Base-by-base conservation (phyloP, 2,113 vertebrate species). In the Pseudopipra pipra region DNA sequence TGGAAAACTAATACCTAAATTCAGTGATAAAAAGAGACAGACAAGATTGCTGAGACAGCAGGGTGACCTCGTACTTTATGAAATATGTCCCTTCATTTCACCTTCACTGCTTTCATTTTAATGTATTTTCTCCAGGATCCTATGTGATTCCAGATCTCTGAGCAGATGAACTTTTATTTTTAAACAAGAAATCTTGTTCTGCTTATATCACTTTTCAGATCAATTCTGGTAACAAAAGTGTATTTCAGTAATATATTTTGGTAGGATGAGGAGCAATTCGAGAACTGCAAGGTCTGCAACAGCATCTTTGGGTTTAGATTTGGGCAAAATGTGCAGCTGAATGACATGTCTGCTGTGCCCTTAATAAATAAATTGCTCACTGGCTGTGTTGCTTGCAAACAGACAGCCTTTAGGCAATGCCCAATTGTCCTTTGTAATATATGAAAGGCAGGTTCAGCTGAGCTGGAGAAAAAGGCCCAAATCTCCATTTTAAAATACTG, bases 371-470 rank as follows among this genome's bases (percentile, higher is more conserved):
- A 87, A 96, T 83, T 88, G 90, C 68, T 93, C 87, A 30, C 59
- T 93, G 72, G 33, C 65, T 94, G 33, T 77, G 79, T 65, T 95
- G 76, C 87, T 73, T 88, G 61, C 75, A 94, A 90, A 93, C 82
- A 71, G 78, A 33, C 71, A 95, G 70, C 90, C 93, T 91, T 86
- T 74, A 87, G 85, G 90, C 94, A 94, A 74, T 96, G 85, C 44
- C 84, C 75, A 28, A 1, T 85, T 83, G 62, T 88, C 68, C 61
- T 94, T 81, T 88, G 72, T 84, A 82, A 25, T 78, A 51, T 92
- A 85, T 86, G 87, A 96, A 93, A 93, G 39, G 61, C 82, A 73
- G 58, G 47, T 85, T 96, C 18, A 2, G 33, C 17, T 85, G 63
- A 93, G 87, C 72, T 94, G 59, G 72, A 92, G 85, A 83, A 83